phyloP scores from a whole-genome alignment of 2,888 invertebrate species.

The Plagodis dolabraria region DNA sequence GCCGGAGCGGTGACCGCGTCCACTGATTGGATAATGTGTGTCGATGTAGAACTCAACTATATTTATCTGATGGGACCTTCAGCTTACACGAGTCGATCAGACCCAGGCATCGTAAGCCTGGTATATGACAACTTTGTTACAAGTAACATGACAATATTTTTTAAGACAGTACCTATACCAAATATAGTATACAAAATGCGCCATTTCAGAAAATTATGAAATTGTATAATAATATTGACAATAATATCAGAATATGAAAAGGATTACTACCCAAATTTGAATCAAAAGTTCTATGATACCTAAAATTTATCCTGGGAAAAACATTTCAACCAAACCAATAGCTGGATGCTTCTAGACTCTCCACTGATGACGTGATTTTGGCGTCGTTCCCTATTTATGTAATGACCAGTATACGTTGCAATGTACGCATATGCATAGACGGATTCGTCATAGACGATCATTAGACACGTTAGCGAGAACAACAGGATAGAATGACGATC shows the following conservation, averaged over 20 bases:
- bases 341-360: conserved; percentile 21
- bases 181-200: no score
- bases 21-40: conserved; percentile 65
- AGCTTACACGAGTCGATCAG: conserved; percentile 27
- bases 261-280: no score
- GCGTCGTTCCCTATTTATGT: conserved; percentile 23
- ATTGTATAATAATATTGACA: no score
- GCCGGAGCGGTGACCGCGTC: conserved; percentile 59
- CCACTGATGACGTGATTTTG: conserved; percentile 21
- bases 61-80: conserved; percentile 52
- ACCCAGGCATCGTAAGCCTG: conserved; percentile 5
- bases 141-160: no score
- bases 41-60: conserved; percentile 44
- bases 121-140: no score
- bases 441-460: conserved; percentile 28
- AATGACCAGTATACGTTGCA: conserved; percentile 15
- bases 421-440: neutral
- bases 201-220: no score
- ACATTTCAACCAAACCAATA: conserved; percentile 6
- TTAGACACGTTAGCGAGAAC: conserved; percentile 4
- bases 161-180: no score
- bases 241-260: no score
- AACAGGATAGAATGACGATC: conserved; percentile 9
- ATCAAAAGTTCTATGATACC: no score
- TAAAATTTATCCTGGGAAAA: neutral